Conservation (phyloP, 2,113 vertebrate genomes). For the Bathybates hornii region DNA sequence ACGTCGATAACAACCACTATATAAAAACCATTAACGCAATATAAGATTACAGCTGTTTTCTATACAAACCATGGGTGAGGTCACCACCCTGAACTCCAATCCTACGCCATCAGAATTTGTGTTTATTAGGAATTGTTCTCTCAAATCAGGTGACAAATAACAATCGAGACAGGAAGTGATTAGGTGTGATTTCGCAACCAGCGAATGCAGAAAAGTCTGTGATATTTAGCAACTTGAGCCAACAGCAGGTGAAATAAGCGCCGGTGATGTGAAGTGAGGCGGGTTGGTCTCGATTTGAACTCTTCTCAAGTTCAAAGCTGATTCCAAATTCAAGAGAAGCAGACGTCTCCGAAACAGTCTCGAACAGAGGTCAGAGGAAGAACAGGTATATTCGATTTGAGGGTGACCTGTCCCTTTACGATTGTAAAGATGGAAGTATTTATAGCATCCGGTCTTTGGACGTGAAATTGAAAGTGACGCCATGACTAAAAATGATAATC, state of each 20-base stretch:
- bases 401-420: neutral
- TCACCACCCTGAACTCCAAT: neutral
- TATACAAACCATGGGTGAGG: neutral
- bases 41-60: neutral
- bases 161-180: neutral
- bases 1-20: neutral
- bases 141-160: neutral
- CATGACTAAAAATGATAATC: neutral
- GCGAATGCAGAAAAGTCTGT: neutral
- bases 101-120: fast-evolving
- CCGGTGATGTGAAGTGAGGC: neutral
- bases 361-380: neutral
- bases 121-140: neutral
- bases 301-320: neutral
- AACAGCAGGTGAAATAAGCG: neutral
- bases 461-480: neutral
- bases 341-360: neutral
- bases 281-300: neutral
- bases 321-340: neutral
- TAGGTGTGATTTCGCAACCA: neutral
- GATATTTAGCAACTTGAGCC: neutral
- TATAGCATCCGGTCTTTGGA: neutral
- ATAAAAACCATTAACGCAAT: neutral
- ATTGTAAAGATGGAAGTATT: neutral
- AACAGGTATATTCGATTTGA: neutral